Conservation (phyloP, 2,888 invertebrate species). For the Drosophila meridiana region DNA sequence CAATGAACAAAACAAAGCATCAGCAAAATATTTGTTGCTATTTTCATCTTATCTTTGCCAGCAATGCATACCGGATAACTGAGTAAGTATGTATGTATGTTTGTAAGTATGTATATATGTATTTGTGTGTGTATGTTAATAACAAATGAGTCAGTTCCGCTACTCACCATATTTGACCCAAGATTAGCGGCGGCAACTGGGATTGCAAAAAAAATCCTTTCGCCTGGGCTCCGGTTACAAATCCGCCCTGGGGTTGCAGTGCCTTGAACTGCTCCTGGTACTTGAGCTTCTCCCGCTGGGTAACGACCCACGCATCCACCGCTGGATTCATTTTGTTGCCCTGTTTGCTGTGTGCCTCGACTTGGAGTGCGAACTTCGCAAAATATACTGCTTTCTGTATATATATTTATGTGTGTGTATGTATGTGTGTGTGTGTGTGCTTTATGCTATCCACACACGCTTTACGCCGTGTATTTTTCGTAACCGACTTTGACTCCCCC, state of each 20-base stretch:
- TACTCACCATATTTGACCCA: slow-evolving; percentile 97
- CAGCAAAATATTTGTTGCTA: slow-evolving; percentile 19
- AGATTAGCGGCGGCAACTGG: slow-evolving; percentile 93
- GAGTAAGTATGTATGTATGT: slow-evolving; percentile 23
- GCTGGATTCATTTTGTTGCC: slow-evolving; percentile 82
- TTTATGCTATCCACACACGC: slow-evolving; percentile 29
- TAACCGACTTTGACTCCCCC: slow-evolving; percentile 57
- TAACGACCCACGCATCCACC: slow-evolving; percentile 94
- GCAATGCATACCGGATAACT: slow-evolving; percentile 38
- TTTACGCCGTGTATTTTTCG: slow-evolving; percentile 54
- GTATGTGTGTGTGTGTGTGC: slow-evolving; percentile 3
- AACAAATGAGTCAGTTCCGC: slow-evolving; percentile 27
- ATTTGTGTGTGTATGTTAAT: slow-evolving; percentile 12
- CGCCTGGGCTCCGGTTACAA: slow-evolving; percentile 96
- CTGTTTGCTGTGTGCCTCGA: slow-evolving; percentile 25
- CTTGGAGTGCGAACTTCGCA: slow-evolving; percentile 36
- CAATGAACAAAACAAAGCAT: slow-evolving; percentile 27
- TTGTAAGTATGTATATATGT: slow-evolving; percentile 18
- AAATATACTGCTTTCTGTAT: slow-evolving; percentile 18
- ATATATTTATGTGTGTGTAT: slow-evolving; percentile 7
- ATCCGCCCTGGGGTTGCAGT: slow-evolving; percentile 93
- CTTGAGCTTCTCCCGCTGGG: slow-evolving; percentile 93
- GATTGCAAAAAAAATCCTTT: slow-evolving; percentile 97
- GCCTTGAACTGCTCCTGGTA: slow-evolving; percentile 96
- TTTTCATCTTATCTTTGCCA: slow-evolving; percentile 40